Evolutionary conservation across 2,113 vertebrate species (phyloP).

Genomic region (Coryphaenoides rupestris): DNA sequence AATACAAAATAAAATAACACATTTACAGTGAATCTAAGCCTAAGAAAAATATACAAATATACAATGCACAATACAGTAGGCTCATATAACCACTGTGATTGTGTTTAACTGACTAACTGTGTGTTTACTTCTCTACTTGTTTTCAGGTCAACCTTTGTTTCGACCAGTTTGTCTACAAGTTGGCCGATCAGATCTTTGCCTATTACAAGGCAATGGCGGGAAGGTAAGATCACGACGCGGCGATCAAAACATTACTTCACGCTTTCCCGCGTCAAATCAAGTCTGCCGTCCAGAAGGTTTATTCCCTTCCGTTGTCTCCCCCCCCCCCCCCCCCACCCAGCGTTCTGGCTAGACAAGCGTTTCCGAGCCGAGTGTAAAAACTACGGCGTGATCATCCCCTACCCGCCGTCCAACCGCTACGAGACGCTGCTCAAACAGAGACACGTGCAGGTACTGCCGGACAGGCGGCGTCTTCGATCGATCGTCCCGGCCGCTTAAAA

Average conservation of each 20-base stretch:
- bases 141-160: slow-evolving; percentile 96
- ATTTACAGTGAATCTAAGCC: too few species aligned
- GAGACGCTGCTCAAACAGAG: slow-evolving; percentile 97
- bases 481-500: too few species aligned
- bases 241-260: not conserved
- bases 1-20: too few species aligned
- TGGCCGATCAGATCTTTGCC: slow-evolving; percentile 98
- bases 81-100: not conserved
- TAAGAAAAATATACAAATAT: too few species aligned
- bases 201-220: slow-evolving; percentile 99
- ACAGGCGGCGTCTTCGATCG: not conserved
- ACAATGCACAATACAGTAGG: too few species aligned
- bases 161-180: slow-evolving; percentile 98
- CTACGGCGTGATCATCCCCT: slow-evolving; percentile 97
- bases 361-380: slow-evolving; percentile 99
- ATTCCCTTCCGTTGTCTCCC: slow-evolving; percentile 28
- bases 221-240: slow-evolving; percentile 75
- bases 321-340: too few species aligned
- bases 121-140: slow-evolving; percentile 5
- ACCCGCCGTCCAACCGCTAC: slow-evolving; percentile 97
- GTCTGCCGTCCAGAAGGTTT: not conserved
- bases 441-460: slow-evolving; percentile 86
- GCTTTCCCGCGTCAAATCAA: too few species aligned
- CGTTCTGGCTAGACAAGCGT: slow-evolving; percentile 93
- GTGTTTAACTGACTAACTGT: not conserved